These are phyloP conservation scores for Phyllostomus discolor DNA, from an alignment of 2,113 vertebrate genomes.

Conservation along the genomic window DNA sequence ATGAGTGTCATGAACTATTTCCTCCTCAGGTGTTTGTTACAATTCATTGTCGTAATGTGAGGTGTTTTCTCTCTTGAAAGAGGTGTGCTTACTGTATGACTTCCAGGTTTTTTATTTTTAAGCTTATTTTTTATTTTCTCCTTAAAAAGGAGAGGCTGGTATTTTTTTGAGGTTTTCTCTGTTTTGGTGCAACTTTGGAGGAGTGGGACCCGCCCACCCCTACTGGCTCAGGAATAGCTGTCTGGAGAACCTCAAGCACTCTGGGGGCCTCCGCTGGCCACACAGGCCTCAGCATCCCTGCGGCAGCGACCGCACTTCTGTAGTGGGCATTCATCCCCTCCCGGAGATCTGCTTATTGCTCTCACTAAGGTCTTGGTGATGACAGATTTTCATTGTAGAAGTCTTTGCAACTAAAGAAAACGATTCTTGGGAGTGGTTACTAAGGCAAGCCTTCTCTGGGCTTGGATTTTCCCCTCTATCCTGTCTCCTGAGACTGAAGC, in stretches of 20 bases:
- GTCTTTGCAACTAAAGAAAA: background rate
- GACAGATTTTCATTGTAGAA: background rate
- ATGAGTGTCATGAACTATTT: no score
- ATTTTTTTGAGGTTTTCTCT: background rate
- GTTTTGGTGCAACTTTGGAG: background rate
- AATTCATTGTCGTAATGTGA: background rate
- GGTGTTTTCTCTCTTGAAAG: background rate
- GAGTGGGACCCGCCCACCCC: background rate
- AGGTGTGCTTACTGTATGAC: background rate
- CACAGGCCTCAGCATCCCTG: background rate
- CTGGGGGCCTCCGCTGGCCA: no score
- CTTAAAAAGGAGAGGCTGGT: background rate
- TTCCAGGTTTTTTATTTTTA: background rate
- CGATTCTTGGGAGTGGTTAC: background rate
- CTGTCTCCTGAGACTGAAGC: background rate
- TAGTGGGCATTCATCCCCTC: background rate
- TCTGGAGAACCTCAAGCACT: background rate
- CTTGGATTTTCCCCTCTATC: background rate
- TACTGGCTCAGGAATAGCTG: background rate
- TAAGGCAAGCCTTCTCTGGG: background rate
- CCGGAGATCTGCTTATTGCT: background rate
- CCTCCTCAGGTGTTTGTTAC: background rate
- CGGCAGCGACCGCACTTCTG: rapidly evolving
- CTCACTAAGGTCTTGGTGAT: background rate
- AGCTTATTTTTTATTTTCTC: background rate